Evolutionary conservation across 2,888 invertebrate species (phyloP).

Genomic region (Nomada hirtipes): DNA sequence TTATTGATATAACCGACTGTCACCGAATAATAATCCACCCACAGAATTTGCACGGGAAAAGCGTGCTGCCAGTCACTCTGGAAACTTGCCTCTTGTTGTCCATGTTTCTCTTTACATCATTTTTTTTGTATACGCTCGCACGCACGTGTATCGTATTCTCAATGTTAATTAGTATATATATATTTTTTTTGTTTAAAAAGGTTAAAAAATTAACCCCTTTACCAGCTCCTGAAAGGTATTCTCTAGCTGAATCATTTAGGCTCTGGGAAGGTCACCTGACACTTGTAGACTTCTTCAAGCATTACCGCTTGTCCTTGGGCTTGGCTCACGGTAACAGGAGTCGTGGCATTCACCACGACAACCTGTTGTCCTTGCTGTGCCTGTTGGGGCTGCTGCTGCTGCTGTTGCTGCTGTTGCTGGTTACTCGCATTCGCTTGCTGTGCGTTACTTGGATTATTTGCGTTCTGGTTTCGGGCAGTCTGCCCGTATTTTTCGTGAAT

Average conservation of each 20-base stretch:
- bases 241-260: slow-evolving; percentile 82
- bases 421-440: slow-evolving; percentile 84
- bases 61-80: slow-evolving; percentile 52
- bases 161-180: slow-evolving; percentile 54
- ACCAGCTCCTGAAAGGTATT: slow-evolving; percentile 72
- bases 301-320: slow-evolving; percentile 83
- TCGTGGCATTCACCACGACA: slow-evolving; percentile 82
- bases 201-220: slow-evolving; percentile 73
- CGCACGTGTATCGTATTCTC: slow-evolving; percentile 45
- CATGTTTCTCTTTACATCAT: slow-evolving; percentile 34
- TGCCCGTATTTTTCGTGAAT: slow-evolving; percentile 95
- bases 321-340: slow-evolving; percentile 83
- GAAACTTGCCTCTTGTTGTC: slow-evolving; percentile 46
- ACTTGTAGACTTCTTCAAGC: slow-evolving; percentile 84
- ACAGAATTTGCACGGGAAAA: slow-evolving; percentile 50
- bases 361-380: slow-evolving; percentile 81
- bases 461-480: slow-evolving; percentile 85
- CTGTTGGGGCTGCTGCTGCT: slow-evolving; percentile 79
- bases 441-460: slow-evolving; percentile 84
- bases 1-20: slow-evolving; percentile 35
- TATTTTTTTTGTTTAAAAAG: slow-evolving; percentile 59
- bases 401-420: slow-evolving; percentile 84
- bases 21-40: slow-evolving; percentile 46
- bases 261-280: slow-evolving; percentile 83
- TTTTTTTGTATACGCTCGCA: slow-evolving; percentile 50